phyloP scores from a whole-genome alignment of 1,140 invertebrate species.

The Sipha flava region DNA sequence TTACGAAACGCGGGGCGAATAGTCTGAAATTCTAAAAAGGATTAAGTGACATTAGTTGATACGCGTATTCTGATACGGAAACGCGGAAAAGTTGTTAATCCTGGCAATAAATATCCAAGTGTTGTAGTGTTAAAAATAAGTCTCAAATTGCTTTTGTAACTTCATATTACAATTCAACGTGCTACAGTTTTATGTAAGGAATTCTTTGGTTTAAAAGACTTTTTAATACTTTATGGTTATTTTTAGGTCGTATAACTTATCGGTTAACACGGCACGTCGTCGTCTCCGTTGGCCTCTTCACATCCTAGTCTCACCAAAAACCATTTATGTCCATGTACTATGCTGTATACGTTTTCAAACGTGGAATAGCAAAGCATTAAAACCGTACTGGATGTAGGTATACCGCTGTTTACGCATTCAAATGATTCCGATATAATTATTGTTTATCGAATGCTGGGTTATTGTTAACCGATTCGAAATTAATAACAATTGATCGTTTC shows the following conservation, averaged over 20 bases:
- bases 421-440: too few species aligned
- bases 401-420: too few species aligned
- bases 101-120: background rate
- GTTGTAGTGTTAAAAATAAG: background rate
- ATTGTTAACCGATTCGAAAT: too few species aligned
- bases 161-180: background rate
- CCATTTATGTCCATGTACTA: too few species aligned
- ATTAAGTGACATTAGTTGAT: background rate
- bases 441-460: too few species aligned
- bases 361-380: too few species aligned
- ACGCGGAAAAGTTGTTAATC: background rate
- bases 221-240: background rate
- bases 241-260: background rate
- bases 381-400: too few species aligned
- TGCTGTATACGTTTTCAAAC: too few species aligned
- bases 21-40: background rate
- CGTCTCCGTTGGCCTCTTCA: too few species aligned
- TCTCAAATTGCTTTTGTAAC: background rate
- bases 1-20: background rate
- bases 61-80: background rate
- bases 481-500: too few species aligned
- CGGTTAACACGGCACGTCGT: too few species aligned
- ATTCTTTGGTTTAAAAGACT: background rate
- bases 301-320: too few species aligned
- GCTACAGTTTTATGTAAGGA: background rate